Evolutionary conservation across 2,113 vertebrate genomes (phyloP).

Genomic region (Scartelaos histophorus): DNA sequence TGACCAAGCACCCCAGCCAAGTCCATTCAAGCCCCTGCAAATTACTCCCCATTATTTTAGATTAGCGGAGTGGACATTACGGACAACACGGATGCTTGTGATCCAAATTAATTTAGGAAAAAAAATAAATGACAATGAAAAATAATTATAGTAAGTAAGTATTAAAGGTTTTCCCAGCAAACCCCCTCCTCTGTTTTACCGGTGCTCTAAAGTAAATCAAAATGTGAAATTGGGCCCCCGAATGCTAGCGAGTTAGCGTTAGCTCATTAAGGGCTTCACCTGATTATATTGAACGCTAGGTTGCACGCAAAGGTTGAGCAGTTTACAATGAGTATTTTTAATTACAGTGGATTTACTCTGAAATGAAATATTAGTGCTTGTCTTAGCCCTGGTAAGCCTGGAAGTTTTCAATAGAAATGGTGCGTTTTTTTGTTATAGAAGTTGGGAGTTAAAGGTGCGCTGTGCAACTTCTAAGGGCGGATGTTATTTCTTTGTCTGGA

Average conservation of each 20-base stretch:
- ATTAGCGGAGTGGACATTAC: slow-evolving; percentile 74
- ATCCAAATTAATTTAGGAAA: slow-evolving; percentile 75
- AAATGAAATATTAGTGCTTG: slow-evolving; percentile 79
- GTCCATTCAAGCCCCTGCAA: slow-evolving; percentile 65
- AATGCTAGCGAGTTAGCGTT: slow-evolving; percentile 54
- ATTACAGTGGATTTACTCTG: slow-evolving; percentile 78
- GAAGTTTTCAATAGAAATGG: neutral
- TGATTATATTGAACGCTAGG: slow-evolving; percentile 75
- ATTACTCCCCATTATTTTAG: slow-evolving; percentile 65
- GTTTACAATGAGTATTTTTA: slow-evolving; percentile 80
- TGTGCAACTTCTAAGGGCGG: too few species aligned
- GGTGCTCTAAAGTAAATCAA: slow-evolving; percentile 58
- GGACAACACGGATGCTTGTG: slow-evolving; percentile 65
- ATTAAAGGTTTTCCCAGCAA: slow-evolving; percentile 72
- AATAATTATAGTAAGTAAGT: slow-evolving; percentile 67
- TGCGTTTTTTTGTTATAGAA: neutral
- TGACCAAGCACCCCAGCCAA: slow-evolving; percentile 64
- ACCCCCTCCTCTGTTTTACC: slow-evolving; percentile 74
- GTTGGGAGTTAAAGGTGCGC: neutral
- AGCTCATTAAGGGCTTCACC: slow-evolving; percentile 73
- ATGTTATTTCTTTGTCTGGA: too few species aligned
- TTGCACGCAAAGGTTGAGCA: slow-evolving; percentile 75
- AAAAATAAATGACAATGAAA: slow-evolving; percentile 71
- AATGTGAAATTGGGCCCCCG: slow-evolving; percentile 52
- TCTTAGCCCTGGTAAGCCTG: slow-evolving; percentile 48